Evolutionary conservation across 2,888 invertebrate species (phyloP).

Genomic region (Idaea aversata): DNA sequence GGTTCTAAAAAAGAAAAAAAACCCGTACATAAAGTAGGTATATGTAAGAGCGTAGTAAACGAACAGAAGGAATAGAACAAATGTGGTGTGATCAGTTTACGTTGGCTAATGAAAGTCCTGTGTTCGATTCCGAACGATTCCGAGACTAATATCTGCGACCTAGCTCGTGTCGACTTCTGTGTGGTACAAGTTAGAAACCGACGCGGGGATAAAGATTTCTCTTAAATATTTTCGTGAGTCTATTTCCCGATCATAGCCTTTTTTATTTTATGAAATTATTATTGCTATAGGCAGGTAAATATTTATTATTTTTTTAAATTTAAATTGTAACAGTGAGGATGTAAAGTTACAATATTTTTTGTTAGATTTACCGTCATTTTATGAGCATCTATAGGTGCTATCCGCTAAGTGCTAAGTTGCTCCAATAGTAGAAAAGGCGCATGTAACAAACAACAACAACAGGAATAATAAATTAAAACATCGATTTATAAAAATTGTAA

Average conservation of each 20-base stretch:
- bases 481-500: too few relatives aligned
- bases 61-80: slow-evolving; percentile 20
- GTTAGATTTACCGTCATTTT: too few relatives aligned
- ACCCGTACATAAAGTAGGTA: not conserved
- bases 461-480: too few relatives aligned
- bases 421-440: too few relatives aligned
- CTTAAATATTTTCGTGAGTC: not conserved
- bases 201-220: slow-evolving; percentile 4
- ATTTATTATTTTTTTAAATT: too few relatives aligned
- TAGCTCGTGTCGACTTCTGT: slow-evolving; percentile 29
- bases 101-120: slow-evolving; percentile 44
- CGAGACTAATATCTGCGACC: slow-evolving; percentile 40
- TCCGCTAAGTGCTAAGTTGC: too few relatives aligned
- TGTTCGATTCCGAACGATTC: slow-evolving; percentile 31
- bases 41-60: not conserved
- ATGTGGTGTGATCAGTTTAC: slow-evolving; percentile 40
- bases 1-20: too few relatives aligned
- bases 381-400: too few relatives aligned
- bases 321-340: too few relatives aligned
- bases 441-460: too few relatives aligned
- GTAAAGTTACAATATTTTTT: too few relatives aligned
- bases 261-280: not conserved
- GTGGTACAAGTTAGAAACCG: slow-evolving; percentile 20
- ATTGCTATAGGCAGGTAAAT: not conserved
- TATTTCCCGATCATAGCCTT: not conserved